These are phyloP conservation scores for Syngnathus scovelli DNA, from an alignment of 2,113 vertebrate genomes.

Conservation along the genomic window DNA sequence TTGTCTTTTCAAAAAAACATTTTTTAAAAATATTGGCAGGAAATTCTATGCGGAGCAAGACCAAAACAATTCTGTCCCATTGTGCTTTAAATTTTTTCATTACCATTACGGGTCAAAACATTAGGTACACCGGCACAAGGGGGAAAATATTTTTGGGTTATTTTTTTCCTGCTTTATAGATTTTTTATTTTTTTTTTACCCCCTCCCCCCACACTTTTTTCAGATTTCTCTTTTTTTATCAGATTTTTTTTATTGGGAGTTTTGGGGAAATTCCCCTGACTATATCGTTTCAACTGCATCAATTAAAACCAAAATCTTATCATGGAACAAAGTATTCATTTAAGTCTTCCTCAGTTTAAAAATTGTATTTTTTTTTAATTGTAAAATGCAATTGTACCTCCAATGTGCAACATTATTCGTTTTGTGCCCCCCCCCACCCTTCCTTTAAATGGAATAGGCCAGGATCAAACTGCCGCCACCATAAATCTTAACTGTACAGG, in stretches of 20 bases:
- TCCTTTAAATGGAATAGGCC: not conserved
- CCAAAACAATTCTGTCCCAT: not conserved
- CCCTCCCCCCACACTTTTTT: too few relatives aligned
- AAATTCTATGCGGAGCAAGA: not conserved
- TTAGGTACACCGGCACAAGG: not conserved
- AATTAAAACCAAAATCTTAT: not conserved
- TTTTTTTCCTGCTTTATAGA: too few relatives aligned
- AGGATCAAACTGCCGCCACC: not conserved
- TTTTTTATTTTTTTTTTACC: too few relatives aligned
- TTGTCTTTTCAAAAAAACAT: not conserved
- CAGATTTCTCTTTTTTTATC: too few relatives aligned
- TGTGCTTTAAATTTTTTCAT: not conserved
- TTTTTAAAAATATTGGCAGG: not conserved
- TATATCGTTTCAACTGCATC: not conserved
- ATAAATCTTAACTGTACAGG: not conserved
- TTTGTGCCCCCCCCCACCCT: not conserved
- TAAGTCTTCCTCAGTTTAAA: not conserved
- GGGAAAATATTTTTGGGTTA: too few relatives aligned
- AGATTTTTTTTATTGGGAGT: too few relatives aligned
- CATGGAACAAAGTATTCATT: not conserved
- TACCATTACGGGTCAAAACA: not conserved
- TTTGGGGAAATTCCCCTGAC: too few relatives aligned
- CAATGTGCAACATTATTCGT: not conserved
- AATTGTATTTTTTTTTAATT: not conserved
- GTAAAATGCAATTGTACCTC: not conserved